Evolutionary conservation across 2,888 invertebrate species (phyloP).

Genomic region (Colostygia pectinataria): DNA sequence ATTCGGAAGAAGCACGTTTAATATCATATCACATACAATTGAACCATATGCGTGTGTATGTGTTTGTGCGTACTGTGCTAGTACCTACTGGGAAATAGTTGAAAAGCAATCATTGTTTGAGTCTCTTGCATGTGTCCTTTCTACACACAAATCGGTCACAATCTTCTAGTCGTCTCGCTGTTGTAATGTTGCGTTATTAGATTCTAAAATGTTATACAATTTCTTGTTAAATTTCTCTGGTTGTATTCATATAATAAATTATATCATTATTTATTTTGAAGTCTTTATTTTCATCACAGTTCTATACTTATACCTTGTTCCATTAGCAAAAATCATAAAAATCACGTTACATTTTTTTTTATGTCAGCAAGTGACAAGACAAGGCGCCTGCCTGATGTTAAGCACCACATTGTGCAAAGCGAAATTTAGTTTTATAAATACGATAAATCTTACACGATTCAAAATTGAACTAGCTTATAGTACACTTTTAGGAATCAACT

Average conservation of each 20-base stretch:
- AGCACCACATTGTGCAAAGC: too few relatives aligned
- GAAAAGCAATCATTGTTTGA: not conserved
- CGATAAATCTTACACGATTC: too few relatives aligned
- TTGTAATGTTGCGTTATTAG: conserved; percentile 65
- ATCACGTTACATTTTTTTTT: too few relatives aligned
- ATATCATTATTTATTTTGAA: conserved; percentile 49
- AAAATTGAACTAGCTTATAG: too few relatives aligned
- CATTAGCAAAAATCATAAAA: too few relatives aligned
- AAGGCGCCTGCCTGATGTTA: too few relatives aligned
- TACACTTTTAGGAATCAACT: too few relatives aligned
- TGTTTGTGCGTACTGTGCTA: not conserved
- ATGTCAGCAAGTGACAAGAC: too few relatives aligned
- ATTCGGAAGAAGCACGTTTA: not conserved
- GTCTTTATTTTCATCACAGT: not conserved
- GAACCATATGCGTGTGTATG: not conserved
- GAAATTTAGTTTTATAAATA: too few relatives aligned
- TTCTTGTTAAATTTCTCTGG: conserved; percentile 71
- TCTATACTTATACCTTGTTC: too few relatives aligned
- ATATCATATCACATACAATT: conserved; percentile 2
- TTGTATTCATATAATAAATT: conserved; percentile 74
- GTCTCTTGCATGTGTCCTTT: conserved; percentile 11
- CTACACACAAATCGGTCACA: conserved; percentile 26
- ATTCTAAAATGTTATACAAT: conserved; percentile 67
- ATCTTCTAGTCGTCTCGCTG: conserved; percentile 61
- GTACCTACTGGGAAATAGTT: not conserved